phyloP scores from a whole-genome alignment of 2,113 vertebrate species.

The Spilogale gracilis region DNA sequence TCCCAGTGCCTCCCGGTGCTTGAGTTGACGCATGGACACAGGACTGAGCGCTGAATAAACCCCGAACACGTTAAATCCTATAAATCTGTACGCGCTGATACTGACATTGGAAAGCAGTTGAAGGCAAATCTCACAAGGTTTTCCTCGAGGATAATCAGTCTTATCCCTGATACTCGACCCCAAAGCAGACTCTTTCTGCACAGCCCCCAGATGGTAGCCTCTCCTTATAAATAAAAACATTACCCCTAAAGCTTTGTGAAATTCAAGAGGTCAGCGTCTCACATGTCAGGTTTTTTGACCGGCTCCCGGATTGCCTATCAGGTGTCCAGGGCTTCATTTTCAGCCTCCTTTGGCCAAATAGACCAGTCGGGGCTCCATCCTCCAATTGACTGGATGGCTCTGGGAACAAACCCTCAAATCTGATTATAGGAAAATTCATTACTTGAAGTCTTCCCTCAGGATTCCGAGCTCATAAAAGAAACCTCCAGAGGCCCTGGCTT shows the following conservation, averaged over 20 bases:
- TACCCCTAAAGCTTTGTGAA: conserved; percentile 63
- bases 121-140: not conserved
- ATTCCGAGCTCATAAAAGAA: conserved; percentile 90
- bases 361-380: conserved; percentile 86
- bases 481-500: conserved; percentile 87
- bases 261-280: conserved; percentile 53
- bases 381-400: conserved; percentile 88
- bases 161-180: conserved; percentile 76
- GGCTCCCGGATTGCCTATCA: conserved; percentile 55
- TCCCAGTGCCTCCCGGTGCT: not conserved
- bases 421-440: conserved; percentile 92
- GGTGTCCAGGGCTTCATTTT: conserved; percentile 79
- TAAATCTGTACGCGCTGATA: not conserved
- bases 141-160: conserved; percentile 13
- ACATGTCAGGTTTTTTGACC: conserved; percentile 72
- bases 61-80: not conserved
- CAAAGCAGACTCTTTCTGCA: conserved; percentile 77
- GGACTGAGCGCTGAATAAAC: not conserved
- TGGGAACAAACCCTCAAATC: conserved; percentile 90
- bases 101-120: not conserved
- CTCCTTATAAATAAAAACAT: conserved; percentile 78
- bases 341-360: conserved; percentile 84
- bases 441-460: conserved; percentile 89
- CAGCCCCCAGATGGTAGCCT: conserved; percentile 78
- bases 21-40: not conserved